Evolutionary conservation across 2,888 invertebrate species (phyloP), one percentile per base, ranked within the genome.

Genomic region (Lampropteryx suffumata): DNA sequence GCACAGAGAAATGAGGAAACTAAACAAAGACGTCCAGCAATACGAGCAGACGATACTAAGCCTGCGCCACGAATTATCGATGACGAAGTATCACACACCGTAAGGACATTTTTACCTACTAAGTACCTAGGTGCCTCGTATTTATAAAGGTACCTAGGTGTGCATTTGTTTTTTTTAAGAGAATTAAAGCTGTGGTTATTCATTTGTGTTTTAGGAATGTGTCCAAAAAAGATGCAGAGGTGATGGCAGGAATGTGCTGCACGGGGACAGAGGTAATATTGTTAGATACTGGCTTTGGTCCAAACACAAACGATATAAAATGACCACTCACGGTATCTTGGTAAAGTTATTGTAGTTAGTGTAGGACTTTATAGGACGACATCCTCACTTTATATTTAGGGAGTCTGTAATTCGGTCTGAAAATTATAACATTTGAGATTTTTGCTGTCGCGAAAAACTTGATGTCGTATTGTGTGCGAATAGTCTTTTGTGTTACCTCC

Each of bases 1-100:
- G 55, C 32, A n/a, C 64, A 87, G 87, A 50, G 85, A 87, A 59
- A 82, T 87, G 50, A 69, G 76, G 51, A 71, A 78, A 50, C 60
- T 88, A 29, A 79, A 70, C 46, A 84, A 79, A 42, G 83, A 84
- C 2, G 57, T 71, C 0, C 79, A 83, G 34, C 71, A 80, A 21
- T 76, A 78, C 46, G 84, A 87, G 37, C 78, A 82, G 46, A 74
- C 75, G 0, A 73, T 84, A 14, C 52, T 69, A 39, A 72, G 70
- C 37, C 51, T 87, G 9, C 70, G 76, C 33, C 76, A 68, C 5
- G 82, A 85, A 48, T 51, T 78, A 52, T 71, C 82, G 0, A 41
- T 55, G 24, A 57, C 46, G 50, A 71, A 67, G 24, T 73, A 65
- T 48, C 67, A 67, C n/a, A 55, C 62, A 1, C 62, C 72, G 84